These are phyloP conservation scores for Erithacus rubecula DNA, from an alignment of 2,797 vertebrate species.

Conservation along the genomic window DNA sequence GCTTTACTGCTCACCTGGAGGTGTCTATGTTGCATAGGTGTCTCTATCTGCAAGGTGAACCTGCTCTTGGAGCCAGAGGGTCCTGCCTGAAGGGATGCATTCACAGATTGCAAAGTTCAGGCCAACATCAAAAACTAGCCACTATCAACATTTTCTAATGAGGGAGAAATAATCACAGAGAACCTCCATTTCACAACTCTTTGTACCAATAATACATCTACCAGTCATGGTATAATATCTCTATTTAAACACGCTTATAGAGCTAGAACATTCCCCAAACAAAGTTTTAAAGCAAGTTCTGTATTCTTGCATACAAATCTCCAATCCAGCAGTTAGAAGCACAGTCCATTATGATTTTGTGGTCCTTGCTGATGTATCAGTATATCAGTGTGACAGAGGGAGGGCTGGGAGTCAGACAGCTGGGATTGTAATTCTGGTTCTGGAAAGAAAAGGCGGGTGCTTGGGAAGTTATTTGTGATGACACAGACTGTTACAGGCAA, in stretches of 20 bases:
- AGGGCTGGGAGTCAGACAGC: neutral
- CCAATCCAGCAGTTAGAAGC: neutral
- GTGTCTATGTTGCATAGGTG: neutral
- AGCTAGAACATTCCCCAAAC: neutral
- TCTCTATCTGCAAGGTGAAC: neutral
- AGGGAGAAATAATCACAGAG: neutral
- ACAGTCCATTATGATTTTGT: neutral
- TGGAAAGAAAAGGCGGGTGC: neutral
- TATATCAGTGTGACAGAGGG: neutral
- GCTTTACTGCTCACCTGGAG: neutral
- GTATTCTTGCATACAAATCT: neutral
- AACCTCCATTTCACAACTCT: neutral
- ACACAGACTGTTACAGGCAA: neutral
- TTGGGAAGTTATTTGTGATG: neutral
- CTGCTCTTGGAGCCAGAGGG: neutral
- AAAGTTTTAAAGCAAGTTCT: neutral
- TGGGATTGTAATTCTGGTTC: neutral
- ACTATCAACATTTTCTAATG: neutral
- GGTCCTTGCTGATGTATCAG: neutral
- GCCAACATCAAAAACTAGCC: neutral
- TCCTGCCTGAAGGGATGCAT: neutral
- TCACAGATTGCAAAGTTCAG: neutral
- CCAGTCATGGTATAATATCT: neutral
- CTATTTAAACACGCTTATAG: neutral
- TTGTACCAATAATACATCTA: neutral